Evolutionary conservation across 2,113 vertebrate genomes (phyloP), one percentile per base, ranked within the genome.

Genomic region (Thunnus thynnus): DNA sequence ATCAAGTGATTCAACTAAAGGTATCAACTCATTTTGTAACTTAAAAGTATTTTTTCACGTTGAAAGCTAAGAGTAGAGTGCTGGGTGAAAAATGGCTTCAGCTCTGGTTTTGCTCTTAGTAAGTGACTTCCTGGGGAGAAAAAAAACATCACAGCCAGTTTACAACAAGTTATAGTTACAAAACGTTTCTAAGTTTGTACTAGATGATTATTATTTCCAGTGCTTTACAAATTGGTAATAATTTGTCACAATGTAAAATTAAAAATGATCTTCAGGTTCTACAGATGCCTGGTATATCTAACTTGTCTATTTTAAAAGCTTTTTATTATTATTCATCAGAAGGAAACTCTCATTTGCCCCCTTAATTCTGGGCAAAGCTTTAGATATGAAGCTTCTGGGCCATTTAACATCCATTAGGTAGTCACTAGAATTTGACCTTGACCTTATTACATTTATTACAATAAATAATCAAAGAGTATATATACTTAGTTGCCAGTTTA

Each of bases 1-100:
- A 88, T 86, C 27, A 83, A 72, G 72, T 79, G 67, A 89, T 75
- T 89, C 50, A 51, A 30, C 57, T 76, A 72, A 76, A 83, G 51
- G 11, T 36, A 68, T 82, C 54, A 50, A 36, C 78, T 85, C 5
- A 83, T 84, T 73, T 72, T 69, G 14, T 27, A 44, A 44, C 17
- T 56, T 20, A 17, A 36, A 70, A 25, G 18, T 41, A 14, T 50
- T 70, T 74, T 82, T 48, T 73, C 25, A 44, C 51, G 12, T 1
- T 80, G 46, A 82, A 81, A 72, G 16, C 13, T 65, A 20, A 64
- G 30, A 76, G 46, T 16, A 32, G 47, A 80, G 58, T 46, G 57
- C 71, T n/a, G 12, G n/a, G 13, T 3, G 20, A 68, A 51, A 41
- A 60, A 47, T 0, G 36, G 69, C 22, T 60, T 46, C n/a, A 41